Conservation (phyloP, 1,140 invertebrate species). For the Drosophila miranda region DNA sequence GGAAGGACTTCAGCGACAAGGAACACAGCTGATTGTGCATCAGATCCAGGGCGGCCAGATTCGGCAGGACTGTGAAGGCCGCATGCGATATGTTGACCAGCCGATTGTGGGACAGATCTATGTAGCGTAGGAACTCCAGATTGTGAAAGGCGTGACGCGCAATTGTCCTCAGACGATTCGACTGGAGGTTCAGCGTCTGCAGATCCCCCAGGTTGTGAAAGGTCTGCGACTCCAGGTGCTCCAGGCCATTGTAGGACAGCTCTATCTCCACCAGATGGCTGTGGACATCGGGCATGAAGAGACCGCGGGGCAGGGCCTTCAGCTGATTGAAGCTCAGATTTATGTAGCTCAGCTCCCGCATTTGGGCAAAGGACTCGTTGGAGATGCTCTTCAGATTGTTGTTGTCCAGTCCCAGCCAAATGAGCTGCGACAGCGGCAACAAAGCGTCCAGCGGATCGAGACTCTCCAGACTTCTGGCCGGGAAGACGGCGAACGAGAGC, state of each 20-base stretch:
- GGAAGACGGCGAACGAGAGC: constrained; percentile 91
- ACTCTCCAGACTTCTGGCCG: constrained; percentile 84
- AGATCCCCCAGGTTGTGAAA: constrained; percentile 86
- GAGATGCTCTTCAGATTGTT: constrained; percentile 91
- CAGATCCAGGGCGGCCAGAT: constrained; percentile 87
- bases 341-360: constrained; percentile 90
- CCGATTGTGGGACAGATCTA: constrained; percentile 88
- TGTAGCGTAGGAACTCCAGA: constrained; percentile 87
- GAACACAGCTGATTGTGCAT: constrained; percentile 88
- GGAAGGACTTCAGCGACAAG: constrained; percentile 87
- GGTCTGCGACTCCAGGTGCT: constrained; percentile 85
- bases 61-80: constrained; percentile 87
- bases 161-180: constrained; percentile 87
- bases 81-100: constrained; percentile 85
- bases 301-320: constrained; percentile 84
- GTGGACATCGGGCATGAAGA: constrained; percentile 88
- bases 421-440: constrained; percentile 87
- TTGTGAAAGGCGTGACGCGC: constrained; percentile 85
- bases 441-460: constrained; percentile 88
- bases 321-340: constrained; percentile 94
- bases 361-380: constrained; percentile 84
- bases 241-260: constrained; percentile 89
- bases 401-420: constrained; percentile 94
- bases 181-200: constrained; percentile 88
- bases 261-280: constrained; percentile 89